Evolutionary conservation across 2,888 invertebrate genomes (phyloP).

Genomic region (Mamestra brassicae): DNA sequence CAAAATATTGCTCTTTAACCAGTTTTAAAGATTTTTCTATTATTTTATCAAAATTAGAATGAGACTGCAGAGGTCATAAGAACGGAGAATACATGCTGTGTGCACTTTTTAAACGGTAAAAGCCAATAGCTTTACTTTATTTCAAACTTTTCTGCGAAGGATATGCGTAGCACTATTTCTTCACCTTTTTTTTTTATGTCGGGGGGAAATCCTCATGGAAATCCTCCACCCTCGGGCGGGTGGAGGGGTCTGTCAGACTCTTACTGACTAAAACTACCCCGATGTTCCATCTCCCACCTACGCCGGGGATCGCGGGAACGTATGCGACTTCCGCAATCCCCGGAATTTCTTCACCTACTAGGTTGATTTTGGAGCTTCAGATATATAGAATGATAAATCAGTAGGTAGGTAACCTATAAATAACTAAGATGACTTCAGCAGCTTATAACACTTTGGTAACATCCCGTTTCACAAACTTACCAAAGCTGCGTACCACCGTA

Average conservation of each 20-base stretch:
- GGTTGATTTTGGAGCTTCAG: background rate
- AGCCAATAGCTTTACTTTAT: too few species aligned
- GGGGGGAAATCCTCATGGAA: too few species aligned
- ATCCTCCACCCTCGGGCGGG: too few species aligned
- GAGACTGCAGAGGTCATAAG: background rate
- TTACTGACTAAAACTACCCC: too few species aligned
- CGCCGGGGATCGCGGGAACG: too few species aligned
- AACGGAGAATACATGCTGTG: background rate
- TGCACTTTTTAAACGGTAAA: too few species aligned
- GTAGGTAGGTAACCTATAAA: too few species aligned
- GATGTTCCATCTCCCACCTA: too few species aligned
- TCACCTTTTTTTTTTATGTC: too few species aligned
- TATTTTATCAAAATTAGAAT: background rate
- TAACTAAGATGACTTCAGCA: background rate
- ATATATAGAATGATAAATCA: background rate
- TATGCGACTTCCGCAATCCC: too few species aligned
- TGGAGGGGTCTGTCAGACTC: too few species aligned
- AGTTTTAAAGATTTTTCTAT: background rate
- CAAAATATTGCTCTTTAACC: background rate
- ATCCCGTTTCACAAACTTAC: conserved; percentile 51
- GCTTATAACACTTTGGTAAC: conserved; percentile 20
- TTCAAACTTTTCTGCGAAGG: background rate
- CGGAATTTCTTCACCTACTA: too few species aligned
- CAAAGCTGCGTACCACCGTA: conserved; percentile 42
- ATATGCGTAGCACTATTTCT: background rate